phyloP scores from a whole-genome alignment of 2,888 invertebrate genomes.

The Boloria euphrosyne region DNA sequence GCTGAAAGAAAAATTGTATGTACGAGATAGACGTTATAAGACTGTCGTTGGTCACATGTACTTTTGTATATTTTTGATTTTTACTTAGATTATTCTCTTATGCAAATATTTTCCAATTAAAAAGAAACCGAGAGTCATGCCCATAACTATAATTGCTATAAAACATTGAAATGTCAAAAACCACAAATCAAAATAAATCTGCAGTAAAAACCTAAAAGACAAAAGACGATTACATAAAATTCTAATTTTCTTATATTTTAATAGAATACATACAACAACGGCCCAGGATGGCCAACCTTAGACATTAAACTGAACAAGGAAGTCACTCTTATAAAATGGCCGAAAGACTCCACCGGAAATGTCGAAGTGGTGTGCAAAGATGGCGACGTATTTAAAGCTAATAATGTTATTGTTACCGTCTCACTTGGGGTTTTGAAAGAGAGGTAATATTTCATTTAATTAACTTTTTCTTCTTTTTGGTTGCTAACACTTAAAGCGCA shows the following conservation, averaged over 20 bases:
- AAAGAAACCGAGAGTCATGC: too few species aligned
- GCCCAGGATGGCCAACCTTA: conserved; percentile 56
- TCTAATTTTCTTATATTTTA: conserved; percentile 26
- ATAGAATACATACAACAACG: conserved; percentile 65
- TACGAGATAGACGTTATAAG: too few species aligned
- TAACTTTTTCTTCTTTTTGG: neutral
- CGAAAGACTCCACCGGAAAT: conserved; percentile 44
- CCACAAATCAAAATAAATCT: too few species aligned
- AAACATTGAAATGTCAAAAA: too few species aligned
- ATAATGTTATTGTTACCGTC: conserved; percentile 85
- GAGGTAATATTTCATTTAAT: conserved; percentile 48
- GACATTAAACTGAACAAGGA: conserved; percentile 58
- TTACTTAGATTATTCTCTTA: too few species aligned
- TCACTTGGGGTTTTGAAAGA: conserved; percentile 87
- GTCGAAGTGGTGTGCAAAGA: conserved; percentile 76
- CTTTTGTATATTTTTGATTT: too few species aligned
- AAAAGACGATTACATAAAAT: neutral
- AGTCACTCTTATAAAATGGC: conserved; percentile 58
- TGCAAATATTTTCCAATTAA: too few species aligned
- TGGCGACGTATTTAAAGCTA: conserved; percentile 77
- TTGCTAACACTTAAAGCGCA: neutral
- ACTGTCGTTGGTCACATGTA: too few species aligned
- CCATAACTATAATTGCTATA: too few species aligned
- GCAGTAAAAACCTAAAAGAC: too few species aligned
- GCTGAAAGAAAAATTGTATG: too few species aligned